Percentiles rank a stretch among this genome's conserved stretches.
These are phyloP conservation scores for Drosophila biarmipes DNA, from an alignment of 1,140 invertebrate genomes.

Conservation along the genomic window DNA sequence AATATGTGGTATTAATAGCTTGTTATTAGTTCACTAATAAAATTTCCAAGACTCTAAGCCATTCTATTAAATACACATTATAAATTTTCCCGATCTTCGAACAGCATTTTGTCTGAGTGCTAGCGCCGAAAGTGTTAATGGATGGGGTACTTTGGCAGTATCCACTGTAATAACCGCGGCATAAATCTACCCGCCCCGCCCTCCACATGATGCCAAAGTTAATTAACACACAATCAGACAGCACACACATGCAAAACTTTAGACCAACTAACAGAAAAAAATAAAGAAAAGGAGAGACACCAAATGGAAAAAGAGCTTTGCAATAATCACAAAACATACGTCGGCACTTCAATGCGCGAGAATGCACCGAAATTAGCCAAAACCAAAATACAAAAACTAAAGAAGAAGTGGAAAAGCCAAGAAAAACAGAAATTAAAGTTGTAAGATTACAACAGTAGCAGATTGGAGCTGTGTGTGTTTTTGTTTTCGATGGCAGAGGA, in stretches of 20 bases:
- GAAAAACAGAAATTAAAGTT: conserved; percentile 81
- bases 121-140: conserved; percentile 7
- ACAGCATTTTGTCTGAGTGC: background rate
- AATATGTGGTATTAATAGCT: no score
- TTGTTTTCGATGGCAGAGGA: conserved; percentile 24
- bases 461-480: conserved; percentile 15
- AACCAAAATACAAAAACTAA: conserved; percentile 37
- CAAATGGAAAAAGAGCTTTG: conserved; percentile 54
- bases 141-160: conserved; percentile 4
- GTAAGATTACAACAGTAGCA: conserved; percentile 73
- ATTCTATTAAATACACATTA: no score
- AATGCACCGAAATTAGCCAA: conserved; percentile 78
- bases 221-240: conserved; percentile 79
- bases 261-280: conserved; percentile 23
- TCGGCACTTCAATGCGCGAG: conserved; percentile 72
- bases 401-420: conserved; percentile 49
- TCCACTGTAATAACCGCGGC: conserved; percentile 50
- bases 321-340: conserved; percentile 76
- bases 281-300: conserved; percentile 40
- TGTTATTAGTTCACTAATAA: no score
- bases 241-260: conserved; percentile 27
- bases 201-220: conserved; percentile 57
- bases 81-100: no score
- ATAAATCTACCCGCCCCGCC: conserved; percentile 26
- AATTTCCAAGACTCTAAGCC: no score